Evolutionary conservation across 92 coral and sea anemone genomes (phyloP), one percentile per base, ranked within the genome.

Genomic region (Phymanthus crucifer): DNA sequence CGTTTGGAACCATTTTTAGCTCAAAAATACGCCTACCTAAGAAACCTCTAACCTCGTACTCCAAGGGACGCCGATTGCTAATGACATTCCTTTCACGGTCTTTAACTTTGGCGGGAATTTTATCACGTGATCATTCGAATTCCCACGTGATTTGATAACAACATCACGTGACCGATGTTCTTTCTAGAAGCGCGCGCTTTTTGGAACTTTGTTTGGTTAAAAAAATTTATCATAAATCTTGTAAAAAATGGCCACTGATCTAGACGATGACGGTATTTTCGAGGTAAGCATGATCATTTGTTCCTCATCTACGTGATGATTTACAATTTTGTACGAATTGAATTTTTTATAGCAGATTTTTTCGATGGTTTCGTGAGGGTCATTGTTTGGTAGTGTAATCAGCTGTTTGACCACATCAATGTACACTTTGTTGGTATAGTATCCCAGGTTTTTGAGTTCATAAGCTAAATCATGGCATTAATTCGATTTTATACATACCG

Each of bases 111-210:
- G 73, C 56, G 76, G 76, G 52, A 72, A 72, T n/a, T 32, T 50
- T 23, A 27, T 27, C 78, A 74, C 78, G 78, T 54, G 64, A 54
- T 21, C 11, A 54, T 54, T 54, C 31, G 8, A 26, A 50, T 16
- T 50, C 14, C 48, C 64, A 54, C 64, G 64, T 50, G 68, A 29
- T 32, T 21, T 0, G 8, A 43, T n/a, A n/a, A n/a, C n/a, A 11
- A 48, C 31, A 27, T 50, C 78, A 74, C 66, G 78, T 46, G 78
- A 27, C 17, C 3, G 40, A 0, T 17, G 2, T 45, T 37, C 40
- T 40, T 23, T 48, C n/a, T 67, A 29, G 52, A 74, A 74, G 78
- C 66, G 65, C 78, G 78, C 78, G 78, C 32, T 74, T 74, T 74
- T 74, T 43, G 29, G 78, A 24, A 46, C 9, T 6, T 61, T 27